Conservation (phyloP, 2,113 vertebrate species). For the Athene cunicularia region DNA sequence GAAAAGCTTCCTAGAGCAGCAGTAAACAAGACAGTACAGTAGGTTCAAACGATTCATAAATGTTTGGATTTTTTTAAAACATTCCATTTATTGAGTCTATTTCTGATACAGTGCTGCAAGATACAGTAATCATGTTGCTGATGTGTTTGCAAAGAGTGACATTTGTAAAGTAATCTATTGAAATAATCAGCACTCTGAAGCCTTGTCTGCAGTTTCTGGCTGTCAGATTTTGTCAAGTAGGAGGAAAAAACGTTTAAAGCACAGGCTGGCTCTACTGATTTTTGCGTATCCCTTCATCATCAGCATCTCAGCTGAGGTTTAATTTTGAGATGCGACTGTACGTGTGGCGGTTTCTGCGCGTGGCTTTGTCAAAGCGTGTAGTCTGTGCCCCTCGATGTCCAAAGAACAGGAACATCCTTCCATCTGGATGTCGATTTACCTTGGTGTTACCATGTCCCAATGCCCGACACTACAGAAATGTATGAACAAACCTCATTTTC, state of each 20-base stretch:
- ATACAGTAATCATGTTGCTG: conserved; percentile 20
- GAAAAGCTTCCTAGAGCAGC: conserved; percentile 45
- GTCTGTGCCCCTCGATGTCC: background rate
- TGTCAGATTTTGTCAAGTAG: conserved; percentile 21
- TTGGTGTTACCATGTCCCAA: accelerated
- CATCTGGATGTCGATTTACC: background rate
- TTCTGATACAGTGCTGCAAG: conserved; percentile 16
- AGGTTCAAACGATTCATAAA: conserved; percentile 26
- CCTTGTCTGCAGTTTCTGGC: conserved; percentile 10
- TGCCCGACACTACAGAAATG: accelerated
- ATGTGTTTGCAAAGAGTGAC: conserved; percentile 20
- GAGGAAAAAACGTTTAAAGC: background rate
- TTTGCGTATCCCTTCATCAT: background rate
- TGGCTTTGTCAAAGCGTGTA: background rate
- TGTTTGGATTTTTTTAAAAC: conserved; percentile 43
- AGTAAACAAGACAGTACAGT: conserved; percentile 53
- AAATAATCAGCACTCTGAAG: conserved; percentile 30
- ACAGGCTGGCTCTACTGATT: background rate
- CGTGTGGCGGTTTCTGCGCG: background rate
- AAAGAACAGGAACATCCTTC: background rate
- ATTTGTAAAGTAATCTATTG: conserved; percentile 42
- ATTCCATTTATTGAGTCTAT: conserved; percentile 37
- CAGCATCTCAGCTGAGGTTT: background rate
- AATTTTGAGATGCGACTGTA: background rate
- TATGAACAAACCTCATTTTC: background rate